These are phyloP conservation scores for Phrixothrix hirtus DNA, from an alignment of 2,888 invertebrate genomes.

Conservation along the genomic window DNA sequence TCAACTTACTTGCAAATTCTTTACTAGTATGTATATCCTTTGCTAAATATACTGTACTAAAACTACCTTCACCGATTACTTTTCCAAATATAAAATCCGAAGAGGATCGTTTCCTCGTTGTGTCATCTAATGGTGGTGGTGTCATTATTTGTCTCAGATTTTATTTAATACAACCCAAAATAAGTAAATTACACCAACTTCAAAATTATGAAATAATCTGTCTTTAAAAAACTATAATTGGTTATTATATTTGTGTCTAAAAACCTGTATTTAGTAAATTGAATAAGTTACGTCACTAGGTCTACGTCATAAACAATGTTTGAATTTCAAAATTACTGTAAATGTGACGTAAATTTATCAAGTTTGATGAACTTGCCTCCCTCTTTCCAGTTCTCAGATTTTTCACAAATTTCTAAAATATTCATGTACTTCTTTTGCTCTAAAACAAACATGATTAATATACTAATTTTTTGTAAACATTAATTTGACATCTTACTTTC, in stretches of 20 bases:
- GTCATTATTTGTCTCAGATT: conserved; percentile 39
- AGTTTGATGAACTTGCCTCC: conserved; percentile 25
- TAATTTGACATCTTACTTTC: conserved; percentile 11
- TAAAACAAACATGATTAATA: neutral
- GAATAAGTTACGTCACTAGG: conserved; percentile 26
- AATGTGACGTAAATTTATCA: conserved; percentile 18
- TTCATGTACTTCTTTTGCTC: too few species aligned
- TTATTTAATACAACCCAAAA: neutral
- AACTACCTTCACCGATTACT: conserved; percentile 96
- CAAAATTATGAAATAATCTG: too few species aligned
- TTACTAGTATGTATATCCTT: conserved; percentile 86
- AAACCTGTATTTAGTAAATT: conserved; percentile 22
- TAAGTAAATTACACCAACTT: neutral
- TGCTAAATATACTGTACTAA: conserved; percentile 92
- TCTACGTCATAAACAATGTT: conserved; percentile 28
- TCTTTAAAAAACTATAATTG: too few species aligned
- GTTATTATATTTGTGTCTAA: conserved; percentile 1
- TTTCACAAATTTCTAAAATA: too few species aligned
- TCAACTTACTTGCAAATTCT: conserved; percentile 96
- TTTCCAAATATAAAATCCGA: conserved; percentile 95
- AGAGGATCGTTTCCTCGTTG: conserved; percentile 66
- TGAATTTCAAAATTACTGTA: conserved; percentile 21
- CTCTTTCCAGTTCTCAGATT: too few species aligned
- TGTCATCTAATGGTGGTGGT: conserved; percentile 52
- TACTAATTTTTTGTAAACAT: too few species aligned